Percentiles rank a stretch among this genome's conserved stretches.
These are phyloP conservation scores for Melipona beecheii DNA, from an alignment of 2,888 invertebrate genomes.

Conservation along the genomic window DNA sequence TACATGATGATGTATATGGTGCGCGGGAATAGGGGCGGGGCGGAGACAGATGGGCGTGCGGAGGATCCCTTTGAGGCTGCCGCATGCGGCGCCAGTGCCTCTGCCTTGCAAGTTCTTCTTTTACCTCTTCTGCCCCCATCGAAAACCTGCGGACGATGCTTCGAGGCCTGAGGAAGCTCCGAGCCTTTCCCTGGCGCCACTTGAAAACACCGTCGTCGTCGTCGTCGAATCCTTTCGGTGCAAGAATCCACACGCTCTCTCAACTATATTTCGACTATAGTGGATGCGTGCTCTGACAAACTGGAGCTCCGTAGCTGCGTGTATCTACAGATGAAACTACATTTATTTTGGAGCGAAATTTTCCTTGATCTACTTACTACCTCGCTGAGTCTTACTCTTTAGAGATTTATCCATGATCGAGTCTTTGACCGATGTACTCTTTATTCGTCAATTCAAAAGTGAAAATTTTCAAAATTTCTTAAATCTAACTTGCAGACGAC, in stretches of 20 bases:
- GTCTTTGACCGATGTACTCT: too few species aligned
- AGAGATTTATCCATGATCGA: too few species aligned
- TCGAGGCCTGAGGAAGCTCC: slow-evolving; percentile 59
- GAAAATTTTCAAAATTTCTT: too few species aligned
- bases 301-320: too few species aligned
- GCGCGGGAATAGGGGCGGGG: slow-evolving; percentile 83
- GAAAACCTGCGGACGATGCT: slow-evolving; percentile 57
- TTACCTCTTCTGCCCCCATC: slow-evolving; percentile 68
- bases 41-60: slow-evolving; percentile 84
- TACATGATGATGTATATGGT: slow-evolving; percentile 83
- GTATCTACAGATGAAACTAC: not conserved
- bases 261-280: too few species aligned
- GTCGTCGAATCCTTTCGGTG: slow-evolving; percentile 44
- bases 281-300: too few species aligned
- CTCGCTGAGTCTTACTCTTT: too few species aligned
- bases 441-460: too few species aligned
- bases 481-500: too few species aligned
- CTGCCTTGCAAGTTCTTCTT: slow-evolving; percentile 74
- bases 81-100: slow-evolving; percentile 83
- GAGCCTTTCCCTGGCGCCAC: slow-evolving; percentile 69
- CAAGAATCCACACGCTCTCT: not conserved
- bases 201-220: slow-evolving; percentile 12
- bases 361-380: too few species aligned
- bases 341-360: not conserved
- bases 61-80: slow-evolving; percentile 84